Conservation (phyloP, 1,140 invertebrate genomes). For the Platyscapa corneri region DNA sequence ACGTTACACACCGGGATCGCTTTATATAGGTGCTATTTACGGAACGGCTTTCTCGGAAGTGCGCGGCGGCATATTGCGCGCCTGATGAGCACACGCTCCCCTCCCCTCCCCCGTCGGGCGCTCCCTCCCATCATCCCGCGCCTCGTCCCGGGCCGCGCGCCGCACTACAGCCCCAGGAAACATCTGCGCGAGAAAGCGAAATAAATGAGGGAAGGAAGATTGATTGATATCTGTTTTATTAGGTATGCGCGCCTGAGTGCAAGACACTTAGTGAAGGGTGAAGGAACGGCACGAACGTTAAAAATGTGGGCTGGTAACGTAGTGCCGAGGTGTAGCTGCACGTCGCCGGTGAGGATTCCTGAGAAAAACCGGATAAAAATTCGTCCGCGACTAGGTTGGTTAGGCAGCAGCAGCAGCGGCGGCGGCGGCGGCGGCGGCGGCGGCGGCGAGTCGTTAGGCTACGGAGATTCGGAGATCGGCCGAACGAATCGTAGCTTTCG, state of each 20-base stretch:
- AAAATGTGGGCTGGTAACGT: background rate
- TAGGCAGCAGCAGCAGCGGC: too few relatives aligned
- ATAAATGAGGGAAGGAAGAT: constrained; percentile 31
- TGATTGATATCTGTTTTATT: constrained; percentile 36
- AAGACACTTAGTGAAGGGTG: background rate
- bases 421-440: too few relatives aligned
- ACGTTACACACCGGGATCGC: constrained; percentile 44
- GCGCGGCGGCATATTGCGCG: constrained; percentile 29
- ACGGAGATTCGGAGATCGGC: too few relatives aligned
- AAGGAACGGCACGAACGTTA: background rate
- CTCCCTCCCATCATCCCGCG: background rate
- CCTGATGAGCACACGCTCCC: background rate
- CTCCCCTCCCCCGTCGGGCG: background rate
- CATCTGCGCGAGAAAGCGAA: constrained; percentile 9
- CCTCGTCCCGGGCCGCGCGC: too few relatives aligned
- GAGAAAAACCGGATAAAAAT: too few relatives aligned
- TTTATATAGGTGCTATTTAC: constrained; percentile 52
- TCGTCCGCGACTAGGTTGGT: too few relatives aligned
- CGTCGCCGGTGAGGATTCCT: too few relatives aligned
- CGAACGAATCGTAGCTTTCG: too few relatives aligned
- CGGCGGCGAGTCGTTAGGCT: too few relatives aligned
- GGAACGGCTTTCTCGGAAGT: constrained; percentile 47
- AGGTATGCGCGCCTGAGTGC: background rate
- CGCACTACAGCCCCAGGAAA: background rate
- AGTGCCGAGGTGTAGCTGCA: too few relatives aligned